Evolutionary conservation across 2,113 vertebrate species (phyloP), one percentile per base, ranked within the genome.

Genomic region (Etia nguti): DNA sequence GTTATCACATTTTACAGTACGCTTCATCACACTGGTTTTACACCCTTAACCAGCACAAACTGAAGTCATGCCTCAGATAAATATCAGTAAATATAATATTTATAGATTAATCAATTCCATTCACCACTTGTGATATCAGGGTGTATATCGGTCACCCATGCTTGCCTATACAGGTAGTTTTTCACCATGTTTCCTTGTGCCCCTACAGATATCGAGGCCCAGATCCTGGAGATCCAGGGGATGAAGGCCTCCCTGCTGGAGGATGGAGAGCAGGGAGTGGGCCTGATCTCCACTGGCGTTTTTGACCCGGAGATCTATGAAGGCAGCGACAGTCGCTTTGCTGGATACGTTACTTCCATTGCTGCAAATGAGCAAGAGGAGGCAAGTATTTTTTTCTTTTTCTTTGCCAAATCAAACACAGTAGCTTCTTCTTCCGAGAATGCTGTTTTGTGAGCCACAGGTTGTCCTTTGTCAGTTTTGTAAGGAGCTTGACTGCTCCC

Each of bases 301-400:
- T 99, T 97, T 62, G 99, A 99, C 90, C 98, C 99, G 93, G 99
- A 99, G 93, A 99, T 99, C 91, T 99, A 99, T 50, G 99, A 98
- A 54, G 99, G 99, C 90, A 99, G 97, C 55, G 99, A 99, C 92
- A 99, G 98, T 90, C 97, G 99, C 65, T 99, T 99, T 94, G 97
- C 97, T 85, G 99, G 99, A 93, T 99, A 99, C 1, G 98, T 99
- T 87, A 99, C 99, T 48, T 99, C 99, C 50, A 99, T 99, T 65
- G 98, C 99, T 83, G 98, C 99, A 81, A 99, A 98, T 84, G 98
- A 99, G 88, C 97, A 99, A 93, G 99, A 99, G 95, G 98, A 99
- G 50, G 98, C 98, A 95, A 97, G 98, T 97, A 15, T 59, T 43
- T 4, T 1, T 3, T 13, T 15, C 11, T 7, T 2, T 13, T 2